Evolutionary conservation across 2,888 invertebrate species (phyloP), one percentile per base, ranked within the genome.

Genomic region (Temnothorax rugatulus): DNA sequence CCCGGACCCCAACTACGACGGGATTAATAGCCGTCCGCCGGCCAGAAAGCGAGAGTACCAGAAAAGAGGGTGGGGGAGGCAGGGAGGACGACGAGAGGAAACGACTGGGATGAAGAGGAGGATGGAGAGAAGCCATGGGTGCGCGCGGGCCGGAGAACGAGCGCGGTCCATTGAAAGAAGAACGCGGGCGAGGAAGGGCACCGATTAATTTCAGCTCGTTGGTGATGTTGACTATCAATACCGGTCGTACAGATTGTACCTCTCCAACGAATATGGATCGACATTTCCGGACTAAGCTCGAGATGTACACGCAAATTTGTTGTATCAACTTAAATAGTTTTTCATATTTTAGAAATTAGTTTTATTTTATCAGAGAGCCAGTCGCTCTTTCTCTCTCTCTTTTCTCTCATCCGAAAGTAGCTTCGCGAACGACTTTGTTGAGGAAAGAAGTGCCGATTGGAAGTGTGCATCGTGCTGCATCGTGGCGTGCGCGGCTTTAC

Each of bases 1-100:
- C 93, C 92, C 87, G 85, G 90, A 90, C 87, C 90, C 91, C 91
- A 88, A 69, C 88, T 88, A 88, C 88, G 90, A 84, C 68, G 77
- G 91, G 91, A 93, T 93, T 93, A 93, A 93, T 92, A 91, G 86
- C 84, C 87, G 86, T 74, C 83, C 86, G 76, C 11, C 47, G 82
- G 59, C 71, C 84, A 59, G 75, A 76, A 66, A 71, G 64, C 61
- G 84, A 81, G 84, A 76, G 83, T 59, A 47, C 50, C 61, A 79
- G 66, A 79, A 82, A 66, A 68, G 41, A 34, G 76, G 66, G 52
- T n/a, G 73, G 59, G 64, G 75, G 74, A 54, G 61, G 13, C 38
- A 25, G 44, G 50, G 34, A 21, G 59, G 18, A n/a, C 18, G 64
- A 57, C 38, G 76, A 71, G 29, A 50, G 54, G n/a, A 68, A 68